Conservation (phyloP, 2,113 vertebrate genomes). For the Ciconia maguari region DNA sequence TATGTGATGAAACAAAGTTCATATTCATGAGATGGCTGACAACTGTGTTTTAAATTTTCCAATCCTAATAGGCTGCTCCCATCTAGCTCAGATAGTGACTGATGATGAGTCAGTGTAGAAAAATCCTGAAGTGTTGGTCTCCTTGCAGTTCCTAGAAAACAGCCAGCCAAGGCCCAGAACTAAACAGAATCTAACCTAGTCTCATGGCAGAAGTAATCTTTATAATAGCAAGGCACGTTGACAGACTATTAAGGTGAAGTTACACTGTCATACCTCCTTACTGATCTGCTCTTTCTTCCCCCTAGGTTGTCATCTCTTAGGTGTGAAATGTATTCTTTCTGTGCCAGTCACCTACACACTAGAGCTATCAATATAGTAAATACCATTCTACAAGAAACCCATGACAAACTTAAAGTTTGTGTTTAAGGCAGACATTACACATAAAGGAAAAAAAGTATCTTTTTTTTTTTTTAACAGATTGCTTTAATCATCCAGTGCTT, state of each 20-base stretch:
- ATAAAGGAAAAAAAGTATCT: neutral
- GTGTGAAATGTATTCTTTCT: neutral
- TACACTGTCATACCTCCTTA: neutral
- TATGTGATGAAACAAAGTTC: neutral
- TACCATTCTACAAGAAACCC: neutral
- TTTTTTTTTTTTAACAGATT: neutral
- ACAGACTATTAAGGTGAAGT: neutral
- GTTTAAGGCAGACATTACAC: neutral
- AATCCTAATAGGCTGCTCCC: neutral
- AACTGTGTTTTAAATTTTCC: neutral
- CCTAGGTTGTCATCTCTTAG: neutral
- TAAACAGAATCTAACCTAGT: neutral
- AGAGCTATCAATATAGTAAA: neutral
- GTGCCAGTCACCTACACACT: neutral
- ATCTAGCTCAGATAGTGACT: neutral
- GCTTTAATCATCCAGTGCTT: neutral
- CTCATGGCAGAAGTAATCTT: neutral
- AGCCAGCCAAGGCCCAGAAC: neutral
- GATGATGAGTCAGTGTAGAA: neutral
- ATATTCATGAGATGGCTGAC: neutral
- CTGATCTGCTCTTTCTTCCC: neutral
- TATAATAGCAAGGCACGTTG: neutral
- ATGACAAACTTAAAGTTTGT: neutral
- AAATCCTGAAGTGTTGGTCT: neutral
- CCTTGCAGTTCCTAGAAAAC: neutral